Evolutionary conservation across 2,888 invertebrate genomes (phyloP), one percentile per base, ranked within the genome.

Genomic region (Eupithecia insigniata): DNA sequence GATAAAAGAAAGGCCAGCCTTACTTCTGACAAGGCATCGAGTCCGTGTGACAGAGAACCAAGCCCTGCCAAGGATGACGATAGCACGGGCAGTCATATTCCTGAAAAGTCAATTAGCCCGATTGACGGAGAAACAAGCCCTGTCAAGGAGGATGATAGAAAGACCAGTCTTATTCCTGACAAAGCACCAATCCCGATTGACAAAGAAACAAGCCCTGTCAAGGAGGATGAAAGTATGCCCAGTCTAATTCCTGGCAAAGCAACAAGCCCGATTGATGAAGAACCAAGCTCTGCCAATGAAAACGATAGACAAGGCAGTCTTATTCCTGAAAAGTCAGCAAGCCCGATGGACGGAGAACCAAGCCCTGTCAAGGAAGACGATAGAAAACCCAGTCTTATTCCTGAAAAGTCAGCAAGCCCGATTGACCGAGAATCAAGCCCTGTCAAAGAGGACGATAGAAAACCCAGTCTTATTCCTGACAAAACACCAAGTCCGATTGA

Each of bases 1-100:
- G 61, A 65, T 18, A 73, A 43, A 75, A 80, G 70, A 70, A 46
- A 60, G 2, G 32, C 69, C 1, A 76, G 72, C 28, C 62, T 62
- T 18, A 12, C 62, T 0, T 64, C 28, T 34, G 69, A 73, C 8
- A 78, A 78, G 32, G 75, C 64, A 10, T 69, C 71, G 0, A 79
- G 72, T 60, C 78, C 76, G 1, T 28, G 66, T 0, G 60, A 67
- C 10, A 79, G 78, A 39, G 67, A 66, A 34, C 67, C 76, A 7
- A 78, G 79, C 5, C 66, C 73, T 58, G 51, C 68, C 1, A 68
- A 22, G 14, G 34, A 73, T 0, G 55, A 30, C 18, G 71, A 43
- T 10, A 66, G 67, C 1, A 60, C 28, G 16, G 16, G 30, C 10
- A 30, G 30, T 26, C 0, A 30, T 12, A 28, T 60, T 10, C 26